Evolutionary conservation across 2,113 vertebrate species (phyloP).

Genomic region (Caranx ignobilis): DNA sequence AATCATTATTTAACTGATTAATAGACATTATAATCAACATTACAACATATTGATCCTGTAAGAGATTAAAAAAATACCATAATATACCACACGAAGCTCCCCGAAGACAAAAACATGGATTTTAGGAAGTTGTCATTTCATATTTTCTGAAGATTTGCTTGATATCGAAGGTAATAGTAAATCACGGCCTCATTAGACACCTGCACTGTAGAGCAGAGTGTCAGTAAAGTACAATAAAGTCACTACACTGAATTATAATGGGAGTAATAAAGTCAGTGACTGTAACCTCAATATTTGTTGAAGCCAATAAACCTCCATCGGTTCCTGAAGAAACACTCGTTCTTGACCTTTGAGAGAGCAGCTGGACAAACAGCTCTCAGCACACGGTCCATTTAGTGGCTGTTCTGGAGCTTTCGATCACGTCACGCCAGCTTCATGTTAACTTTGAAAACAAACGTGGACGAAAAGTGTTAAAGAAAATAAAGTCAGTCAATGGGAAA

Average conservation of each 20-base stretch:
- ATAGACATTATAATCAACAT: neutral
- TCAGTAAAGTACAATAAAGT: neutral
- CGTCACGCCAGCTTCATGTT: too few relatives aligned
- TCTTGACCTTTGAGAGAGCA: too few relatives aligned
- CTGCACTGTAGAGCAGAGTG: neutral
- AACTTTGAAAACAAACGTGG: neutral
- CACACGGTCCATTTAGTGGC: neutral
- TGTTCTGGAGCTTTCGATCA: constrained; percentile 9
- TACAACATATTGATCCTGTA: neutral
- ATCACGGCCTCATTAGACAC: neutral
- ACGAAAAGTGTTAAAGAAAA: too few relatives aligned
- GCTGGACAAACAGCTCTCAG: too few relatives aligned
- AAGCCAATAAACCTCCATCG: neutral
- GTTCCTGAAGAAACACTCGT: too few relatives aligned
- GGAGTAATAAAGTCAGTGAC: neutral
- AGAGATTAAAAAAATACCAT: neutral
- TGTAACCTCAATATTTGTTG: neutral
- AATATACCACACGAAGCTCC: neutral
- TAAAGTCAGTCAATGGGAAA: neutral
- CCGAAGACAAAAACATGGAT: too few relatives aligned
- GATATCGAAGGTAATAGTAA: neutral
- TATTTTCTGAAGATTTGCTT: neutral
- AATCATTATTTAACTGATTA: too few relatives aligned
- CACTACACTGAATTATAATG: neutral
- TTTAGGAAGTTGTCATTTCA: neutral